These are phyloP conservation scores for Myotis daubentonii DNA, from an alignment of 2,797 vertebrate species.

Conservation along the genomic window DNA sequence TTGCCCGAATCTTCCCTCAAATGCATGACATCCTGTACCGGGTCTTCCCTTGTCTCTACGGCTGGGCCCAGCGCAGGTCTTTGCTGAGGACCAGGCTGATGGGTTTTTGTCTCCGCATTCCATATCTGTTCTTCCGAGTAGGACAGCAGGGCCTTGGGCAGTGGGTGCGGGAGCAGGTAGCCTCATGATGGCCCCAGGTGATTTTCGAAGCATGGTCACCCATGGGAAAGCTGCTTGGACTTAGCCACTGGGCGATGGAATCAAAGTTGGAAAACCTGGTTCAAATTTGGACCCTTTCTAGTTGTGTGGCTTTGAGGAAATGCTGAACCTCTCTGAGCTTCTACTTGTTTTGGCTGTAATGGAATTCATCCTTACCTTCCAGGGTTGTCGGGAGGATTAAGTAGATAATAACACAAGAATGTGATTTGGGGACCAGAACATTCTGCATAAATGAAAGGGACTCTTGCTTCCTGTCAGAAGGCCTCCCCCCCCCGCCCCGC, in stretches of 20 bases:
- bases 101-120: background rate
- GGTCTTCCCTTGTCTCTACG: fast-evolving
- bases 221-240: background rate
- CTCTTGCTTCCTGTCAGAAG: background rate
- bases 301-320: background rate
- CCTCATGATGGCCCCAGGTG: background rate
- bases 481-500: too few species aligned
- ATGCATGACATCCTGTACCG: fast-evolving
- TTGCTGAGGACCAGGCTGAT: background rate
- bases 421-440: background rate
- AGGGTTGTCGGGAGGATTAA: background rate
- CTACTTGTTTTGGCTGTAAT: background rate
- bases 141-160: background rate
- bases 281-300: background rate
- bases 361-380: background rate
- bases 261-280: background rate
- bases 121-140: background rate
- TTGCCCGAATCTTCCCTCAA: background rate
- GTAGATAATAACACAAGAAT: background rate
- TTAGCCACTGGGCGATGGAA: background rate
- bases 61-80: fast-evolving
- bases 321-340: background rate
- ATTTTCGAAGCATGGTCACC: background rate
- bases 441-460: background rate
- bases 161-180: background rate